phyloP scores from a whole-genome alignment of 2,113 vertebrate species.

The Leuciscus idus region DNA sequence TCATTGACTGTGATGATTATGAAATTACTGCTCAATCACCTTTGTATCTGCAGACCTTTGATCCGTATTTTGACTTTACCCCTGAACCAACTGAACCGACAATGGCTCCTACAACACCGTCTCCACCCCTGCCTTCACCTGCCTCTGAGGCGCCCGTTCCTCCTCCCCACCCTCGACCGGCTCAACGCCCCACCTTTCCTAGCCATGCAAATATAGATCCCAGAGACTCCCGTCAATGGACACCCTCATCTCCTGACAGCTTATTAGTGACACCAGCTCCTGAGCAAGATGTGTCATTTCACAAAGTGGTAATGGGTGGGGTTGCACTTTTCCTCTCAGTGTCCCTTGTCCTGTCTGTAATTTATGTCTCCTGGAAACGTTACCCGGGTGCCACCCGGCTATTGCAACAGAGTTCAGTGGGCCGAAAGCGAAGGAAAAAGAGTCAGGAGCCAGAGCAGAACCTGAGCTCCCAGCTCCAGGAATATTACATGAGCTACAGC shows the following conservation, averaged over 20 bases:
- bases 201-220: slow-evolving; percentile 76
- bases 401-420: slow-evolving; percentile 90
- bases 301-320: slow-evolving; percentile 96
- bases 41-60: slow-evolving; percentile 66
- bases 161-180: slow-evolving; percentile 78
- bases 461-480: slow-evolving; percentile 97
- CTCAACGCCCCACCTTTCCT: slow-evolving; percentile 84
- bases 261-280: slow-evolving; percentile 76
- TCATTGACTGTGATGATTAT: slow-evolving; percentile 87
- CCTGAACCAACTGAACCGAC: slow-evolving; percentile 75
- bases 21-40: slow-evolving; percentile 73
- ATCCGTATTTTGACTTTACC: slow-evolving; percentile 69
- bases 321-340: slow-evolving; percentile 94
- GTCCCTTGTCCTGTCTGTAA: slow-evolving; percentile 91
- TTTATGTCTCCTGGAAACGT: slow-evolving; percentile 95
- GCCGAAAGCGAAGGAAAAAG: slow-evolving; percentile 94
- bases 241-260: slow-evolving; percentile 71
- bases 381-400: slow-evolving; percentile 92
- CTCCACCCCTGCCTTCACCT: slow-evolving; percentile 63
- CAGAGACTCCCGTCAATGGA: slow-evolving; percentile 62
- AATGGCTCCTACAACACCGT: slow-evolving; percentile 80
- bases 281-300: slow-evolving; percentile 93
- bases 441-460: slow-evolving; percentile 93
- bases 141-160: slow-evolving; percentile 73
- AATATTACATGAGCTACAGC: slow-evolving; percentile 99